Evolutionary conservation across 30 jellyfish, hydroid and myxozoan genomes (phyloP).

Genomic region (Mastigias papua): DNA sequence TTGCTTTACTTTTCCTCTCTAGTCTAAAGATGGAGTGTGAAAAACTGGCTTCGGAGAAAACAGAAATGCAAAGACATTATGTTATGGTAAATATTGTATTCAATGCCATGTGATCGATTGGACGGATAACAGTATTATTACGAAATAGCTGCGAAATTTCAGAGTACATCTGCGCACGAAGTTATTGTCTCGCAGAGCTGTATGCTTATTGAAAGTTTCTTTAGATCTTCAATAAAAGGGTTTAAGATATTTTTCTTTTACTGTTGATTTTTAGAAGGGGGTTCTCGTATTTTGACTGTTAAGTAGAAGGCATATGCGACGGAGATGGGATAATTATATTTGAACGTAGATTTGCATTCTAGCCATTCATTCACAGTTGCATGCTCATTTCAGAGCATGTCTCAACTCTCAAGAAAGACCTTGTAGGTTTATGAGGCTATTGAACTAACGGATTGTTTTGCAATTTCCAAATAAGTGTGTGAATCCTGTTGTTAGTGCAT

Average conservation of each 20-base stretch:
- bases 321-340: constrained; percentile 4
- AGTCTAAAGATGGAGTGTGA: constrained; percentile 97
- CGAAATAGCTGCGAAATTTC: background rate
- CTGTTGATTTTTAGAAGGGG: constrained; percentile 40
- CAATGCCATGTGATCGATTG: background rate
- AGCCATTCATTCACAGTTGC: constrained; percentile 1
- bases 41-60: constrained; percentile 96
- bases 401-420: too few species aligned
- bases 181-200: constrained; percentile 4
- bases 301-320: constrained; percentile 12
- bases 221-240: constrained; percentile 9
- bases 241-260: constrained; percentile 27
- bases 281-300: constrained; percentile 1
- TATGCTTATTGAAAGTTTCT: constrained; percentile 7
- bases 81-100: constrained; percentile 86
- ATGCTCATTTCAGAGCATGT: background rate
- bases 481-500: too few species aligned
- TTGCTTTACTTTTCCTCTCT: constrained; percentile 8
- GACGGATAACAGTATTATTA: background rate
- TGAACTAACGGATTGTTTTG: too few species aligned
- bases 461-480: too few species aligned
- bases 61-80: constrained; percentile 99
- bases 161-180: constrained; percentile 20
- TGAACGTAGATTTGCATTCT: constrained; percentile 14
- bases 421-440: too few species aligned